phyloP scores from a whole-genome alignment of 2,888 invertebrate species.

The Pristionchus entomophagus region DNA sequence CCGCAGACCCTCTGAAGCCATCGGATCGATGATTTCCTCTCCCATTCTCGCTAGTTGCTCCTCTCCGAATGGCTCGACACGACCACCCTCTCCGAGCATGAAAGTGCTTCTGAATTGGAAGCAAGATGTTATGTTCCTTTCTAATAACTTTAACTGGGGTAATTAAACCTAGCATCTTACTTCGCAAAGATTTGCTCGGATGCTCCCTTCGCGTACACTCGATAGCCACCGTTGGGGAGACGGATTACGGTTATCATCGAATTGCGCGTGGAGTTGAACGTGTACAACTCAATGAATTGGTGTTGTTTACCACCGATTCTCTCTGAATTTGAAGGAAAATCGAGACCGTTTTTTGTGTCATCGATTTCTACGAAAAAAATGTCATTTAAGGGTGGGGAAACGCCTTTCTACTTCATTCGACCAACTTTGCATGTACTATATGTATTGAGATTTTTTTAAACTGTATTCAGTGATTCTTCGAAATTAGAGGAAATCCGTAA shows the following conservation, averaged over 20 bases:
- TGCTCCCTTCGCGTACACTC: conserved; percentile 79
- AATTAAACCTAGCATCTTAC: conserved; percentile 76
- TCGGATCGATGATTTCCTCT: conserved; percentile 77
- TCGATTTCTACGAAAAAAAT: no score
- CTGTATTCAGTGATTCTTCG: no score
- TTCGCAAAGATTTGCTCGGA: conserved; percentile 79
- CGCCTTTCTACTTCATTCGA: no score
- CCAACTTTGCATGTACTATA: no score
- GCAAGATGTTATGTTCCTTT: no score
- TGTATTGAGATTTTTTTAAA: no score
- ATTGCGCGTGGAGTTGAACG: conserved; percentile 80
- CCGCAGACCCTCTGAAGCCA: conserved; percentile 78
- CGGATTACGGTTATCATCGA: conserved; percentile 79
- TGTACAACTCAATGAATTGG: conserved; percentile 78
- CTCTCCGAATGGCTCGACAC: conserved; percentile 80
- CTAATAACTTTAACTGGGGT: no score
- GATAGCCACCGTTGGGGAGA: conserved; percentile 74
- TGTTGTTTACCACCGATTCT: no score
- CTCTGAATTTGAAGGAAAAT: no score
- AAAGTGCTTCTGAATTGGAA: conserved; percentile 89
- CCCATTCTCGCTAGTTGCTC: conserved; percentile 76
- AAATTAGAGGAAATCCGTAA: no score
- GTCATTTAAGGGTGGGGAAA: no score
- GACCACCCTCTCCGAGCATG: conserved; percentile 93
- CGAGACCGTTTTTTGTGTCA: no score